phyloP scores from a whole-genome alignment of 2,113 vertebrate species.

The Podarcis cretensis region DNA sequence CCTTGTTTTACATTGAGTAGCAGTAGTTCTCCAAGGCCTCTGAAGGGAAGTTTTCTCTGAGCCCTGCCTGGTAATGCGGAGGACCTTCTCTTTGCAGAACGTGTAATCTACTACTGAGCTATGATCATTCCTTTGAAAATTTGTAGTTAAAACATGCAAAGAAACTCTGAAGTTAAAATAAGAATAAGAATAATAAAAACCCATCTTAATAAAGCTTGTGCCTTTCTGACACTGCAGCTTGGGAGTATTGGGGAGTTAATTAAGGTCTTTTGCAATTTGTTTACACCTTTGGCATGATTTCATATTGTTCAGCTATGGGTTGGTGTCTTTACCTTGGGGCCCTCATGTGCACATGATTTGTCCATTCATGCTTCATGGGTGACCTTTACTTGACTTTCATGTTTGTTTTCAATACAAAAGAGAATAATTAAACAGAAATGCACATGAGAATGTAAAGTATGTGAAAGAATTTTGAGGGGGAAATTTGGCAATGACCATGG shows the following conservation, averaged over 20 bases:
- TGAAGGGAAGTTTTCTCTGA: background rate
- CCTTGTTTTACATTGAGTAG: background rate
- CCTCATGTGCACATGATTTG: background rate
- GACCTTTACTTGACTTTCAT: background rate
- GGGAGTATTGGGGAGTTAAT: too few species aligned
- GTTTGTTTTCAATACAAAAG: constrained; percentile 15
- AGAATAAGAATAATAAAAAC: too few species aligned
- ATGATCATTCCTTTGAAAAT: background rate
- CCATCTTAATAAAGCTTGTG: background rate
- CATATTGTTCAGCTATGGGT: background rate
- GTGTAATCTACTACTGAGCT: background rate
- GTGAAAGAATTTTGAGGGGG: background rate
- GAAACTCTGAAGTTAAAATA: background rate
- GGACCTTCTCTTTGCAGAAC: background rate
- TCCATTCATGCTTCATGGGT: constrained; percentile 1
- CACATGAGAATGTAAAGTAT: constrained; percentile 18
- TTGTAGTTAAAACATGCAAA: background rate
- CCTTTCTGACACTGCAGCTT: background rate
- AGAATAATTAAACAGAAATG: constrained; percentile 4
- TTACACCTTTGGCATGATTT: background rate
- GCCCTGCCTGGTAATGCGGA: background rate
- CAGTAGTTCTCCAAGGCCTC: background rate
- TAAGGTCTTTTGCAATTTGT: background rate
- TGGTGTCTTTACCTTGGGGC: background rate
- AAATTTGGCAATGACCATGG: background rate